Percentiles rank a stretch among this genome's conserved stretches.
Evolutionary conservation across 2,113 vertebrate species (phyloP).

Genomic region (Oxygymnocypris stewartii): DNA sequence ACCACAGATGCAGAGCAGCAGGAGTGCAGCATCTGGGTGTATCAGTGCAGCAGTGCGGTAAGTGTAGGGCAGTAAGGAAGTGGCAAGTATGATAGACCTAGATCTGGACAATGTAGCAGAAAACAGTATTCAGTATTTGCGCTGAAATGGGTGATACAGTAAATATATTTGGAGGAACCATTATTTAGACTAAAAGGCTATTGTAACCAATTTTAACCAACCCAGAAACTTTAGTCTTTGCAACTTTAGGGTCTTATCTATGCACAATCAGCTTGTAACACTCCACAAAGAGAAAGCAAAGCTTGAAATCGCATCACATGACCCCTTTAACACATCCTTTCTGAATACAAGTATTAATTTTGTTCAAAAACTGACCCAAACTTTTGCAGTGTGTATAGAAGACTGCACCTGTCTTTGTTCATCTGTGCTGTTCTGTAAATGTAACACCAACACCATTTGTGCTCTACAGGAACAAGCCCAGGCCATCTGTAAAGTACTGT

Average conservation of each 20-base stretch:
- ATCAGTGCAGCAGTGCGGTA: constrained; percentile 93
- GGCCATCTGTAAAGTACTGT: constrained; percentile 94
- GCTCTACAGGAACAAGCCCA: constrained; percentile 89
- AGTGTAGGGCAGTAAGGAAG: too few relatives aligned
- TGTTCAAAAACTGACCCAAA: not conserved
- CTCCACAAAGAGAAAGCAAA: too few relatives aligned
- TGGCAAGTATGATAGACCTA: not conserved
- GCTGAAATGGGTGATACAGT: not conserved
- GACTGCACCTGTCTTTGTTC: not conserved
- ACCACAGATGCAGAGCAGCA: constrained; percentile 86
- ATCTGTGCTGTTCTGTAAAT: not conserved
- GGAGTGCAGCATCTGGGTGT: constrained; percentile 93
- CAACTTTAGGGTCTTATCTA: too few relatives aligned
- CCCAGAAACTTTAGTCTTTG: too few relatives aligned
- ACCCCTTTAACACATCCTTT: too few relatives aligned
- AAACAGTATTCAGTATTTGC: not conserved
- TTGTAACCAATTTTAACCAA: not conserved
- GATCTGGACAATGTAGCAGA: not conserved
- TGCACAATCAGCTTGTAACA: too few relatives aligned
- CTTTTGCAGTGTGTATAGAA: not conserved
- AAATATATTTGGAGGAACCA: not conserved
- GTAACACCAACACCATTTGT: constrained; percentile 2
- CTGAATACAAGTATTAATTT: not conserved
- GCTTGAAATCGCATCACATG: too few relatives aligned
- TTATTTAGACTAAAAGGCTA: not conserved